Evolutionary conservation across 2,113 vertebrate species (phyloP).

Genomic region (Albula glossodonta): DNA sequence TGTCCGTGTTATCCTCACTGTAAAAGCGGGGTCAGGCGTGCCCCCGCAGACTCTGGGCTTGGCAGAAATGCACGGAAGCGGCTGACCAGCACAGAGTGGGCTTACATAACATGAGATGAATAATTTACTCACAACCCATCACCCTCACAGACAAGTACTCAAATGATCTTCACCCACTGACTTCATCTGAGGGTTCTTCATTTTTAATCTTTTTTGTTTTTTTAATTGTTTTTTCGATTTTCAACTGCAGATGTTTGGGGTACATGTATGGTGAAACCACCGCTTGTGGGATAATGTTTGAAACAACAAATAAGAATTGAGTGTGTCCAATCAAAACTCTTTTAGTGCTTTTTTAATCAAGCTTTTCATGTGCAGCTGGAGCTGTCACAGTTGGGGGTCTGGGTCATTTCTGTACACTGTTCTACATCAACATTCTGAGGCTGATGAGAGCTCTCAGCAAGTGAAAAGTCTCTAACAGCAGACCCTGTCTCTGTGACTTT

Average conservation of each 20-base stretch:
- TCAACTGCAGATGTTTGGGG: background rate
- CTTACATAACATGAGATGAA: constrained; percentile 60
- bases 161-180: constrained; percentile 37
- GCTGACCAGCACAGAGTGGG: constrained; percentile 61
- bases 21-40: constrained; percentile 33
- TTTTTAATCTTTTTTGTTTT: background rate
- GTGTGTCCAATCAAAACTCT: background rate
- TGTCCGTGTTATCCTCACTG: constrained; percentile 6
- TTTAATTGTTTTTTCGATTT: constrained; percentile 7
- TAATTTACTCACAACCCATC: constrained; percentile 37
- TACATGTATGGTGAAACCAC: background rate
- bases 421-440: constrained; percentile 47
- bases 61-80: constrained; percentile 55
- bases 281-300: background rate
- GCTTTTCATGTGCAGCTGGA: background rate
- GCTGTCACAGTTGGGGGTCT: constrained; percentile 31
- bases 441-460: background rate
- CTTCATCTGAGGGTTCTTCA: background rate
- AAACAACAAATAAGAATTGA: background rate
- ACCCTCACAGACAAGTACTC: constrained; percentile 15
- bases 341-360: background rate
- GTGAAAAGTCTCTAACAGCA: background rate
- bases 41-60: constrained; percentile 52
- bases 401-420: constrained; percentile 25
- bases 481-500: background rate